Evolutionary conservation across 2,113 vertebrate genomes (phyloP).

Genomic region (Ctenodactylus gundi): DNA sequence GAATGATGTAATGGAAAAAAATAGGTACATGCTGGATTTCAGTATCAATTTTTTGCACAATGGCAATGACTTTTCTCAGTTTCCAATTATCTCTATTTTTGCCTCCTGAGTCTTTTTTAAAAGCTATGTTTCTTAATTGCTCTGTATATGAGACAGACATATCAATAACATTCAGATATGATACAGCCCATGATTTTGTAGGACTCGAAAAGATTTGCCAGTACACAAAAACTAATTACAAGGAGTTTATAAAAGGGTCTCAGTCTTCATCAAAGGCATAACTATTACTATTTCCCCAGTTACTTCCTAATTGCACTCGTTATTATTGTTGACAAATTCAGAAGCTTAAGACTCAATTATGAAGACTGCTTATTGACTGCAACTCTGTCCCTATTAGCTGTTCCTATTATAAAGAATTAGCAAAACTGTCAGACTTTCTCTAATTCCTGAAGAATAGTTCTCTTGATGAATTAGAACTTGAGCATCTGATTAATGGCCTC

Average conservation of each 20-base stretch:
- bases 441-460: constrained; percentile 65
- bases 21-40: constrained; percentile 28
- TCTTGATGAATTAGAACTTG: constrained; percentile 61
- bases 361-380: constrained; percentile 51
- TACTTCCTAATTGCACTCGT: constrained; percentile 68
- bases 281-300: constrained; percentile 46
- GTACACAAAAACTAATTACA: constrained; percentile 51
- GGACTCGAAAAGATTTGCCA: constrained; percentile 58
- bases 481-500: constrained; percentile 64
- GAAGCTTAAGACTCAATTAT: constrained; percentile 77
- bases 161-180: constrained; percentile 59
- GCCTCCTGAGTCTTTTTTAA: constrained; percentile 23
- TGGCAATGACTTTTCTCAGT: constrained; percentile 40
- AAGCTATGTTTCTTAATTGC: neutral
- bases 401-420: constrained; percentile 67
- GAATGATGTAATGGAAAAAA: constrained; percentile 53
- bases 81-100: constrained; percentile 67
- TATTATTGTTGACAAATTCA: constrained; percentile 71
- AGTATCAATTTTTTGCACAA: constrained; percentile 56
- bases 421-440: constrained; percentile 38
- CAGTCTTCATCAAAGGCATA: constrained; percentile 68
- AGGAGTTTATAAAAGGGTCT: constrained; percentile 51
- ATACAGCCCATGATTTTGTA: constrained; percentile 61
- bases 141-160: constrained; percentile 26
- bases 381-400: constrained; percentile 54